These are phyloP conservation scores for Artibeus lituratus DNA, from an alignment of 2,797 vertebrate species.

Conservation along the genomic window DNA sequence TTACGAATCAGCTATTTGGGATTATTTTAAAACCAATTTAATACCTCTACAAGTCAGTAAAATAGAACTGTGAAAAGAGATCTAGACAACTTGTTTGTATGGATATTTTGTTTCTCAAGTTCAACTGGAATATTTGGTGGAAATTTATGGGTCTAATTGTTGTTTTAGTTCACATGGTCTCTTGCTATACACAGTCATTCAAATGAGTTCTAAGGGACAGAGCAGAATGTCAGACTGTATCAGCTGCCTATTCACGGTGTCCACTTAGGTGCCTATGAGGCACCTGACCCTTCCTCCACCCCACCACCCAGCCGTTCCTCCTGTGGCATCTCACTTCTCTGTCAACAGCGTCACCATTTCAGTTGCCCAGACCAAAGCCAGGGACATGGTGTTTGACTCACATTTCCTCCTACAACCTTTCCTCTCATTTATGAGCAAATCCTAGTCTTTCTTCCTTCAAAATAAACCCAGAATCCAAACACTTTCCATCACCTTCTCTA, in stretches of 20 bases:
- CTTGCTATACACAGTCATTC: background rate
- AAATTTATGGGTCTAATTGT: background rate
- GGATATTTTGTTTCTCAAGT: background rate
- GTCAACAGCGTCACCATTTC: background rate
- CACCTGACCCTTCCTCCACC: background rate
- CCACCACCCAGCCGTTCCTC: background rate
- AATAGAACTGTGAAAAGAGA: background rate
- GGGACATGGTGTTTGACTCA: background rate
- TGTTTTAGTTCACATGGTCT: background rate
- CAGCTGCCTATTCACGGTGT: background rate
- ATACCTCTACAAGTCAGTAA: background rate
- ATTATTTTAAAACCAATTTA: slow-evolving; percentile 6
- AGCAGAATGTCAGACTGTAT: background rate
- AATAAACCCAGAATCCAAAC: background rate
- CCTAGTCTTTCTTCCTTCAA: background rate
- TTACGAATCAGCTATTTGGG: background rate
- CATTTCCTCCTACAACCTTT: background rate
- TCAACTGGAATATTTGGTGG: background rate
- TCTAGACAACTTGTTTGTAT: background rate
- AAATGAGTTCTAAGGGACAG: background rate
- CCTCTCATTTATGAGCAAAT: background rate
- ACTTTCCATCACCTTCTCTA: background rate
- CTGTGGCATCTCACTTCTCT: background rate
- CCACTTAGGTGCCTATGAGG: background rate
- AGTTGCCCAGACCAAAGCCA: background rate